These are phyloP conservation scores for Helostoma temminkii DNA, from an alignment of 2,797 vertebrate genomes.

Conservation along the genomic window DNA sequence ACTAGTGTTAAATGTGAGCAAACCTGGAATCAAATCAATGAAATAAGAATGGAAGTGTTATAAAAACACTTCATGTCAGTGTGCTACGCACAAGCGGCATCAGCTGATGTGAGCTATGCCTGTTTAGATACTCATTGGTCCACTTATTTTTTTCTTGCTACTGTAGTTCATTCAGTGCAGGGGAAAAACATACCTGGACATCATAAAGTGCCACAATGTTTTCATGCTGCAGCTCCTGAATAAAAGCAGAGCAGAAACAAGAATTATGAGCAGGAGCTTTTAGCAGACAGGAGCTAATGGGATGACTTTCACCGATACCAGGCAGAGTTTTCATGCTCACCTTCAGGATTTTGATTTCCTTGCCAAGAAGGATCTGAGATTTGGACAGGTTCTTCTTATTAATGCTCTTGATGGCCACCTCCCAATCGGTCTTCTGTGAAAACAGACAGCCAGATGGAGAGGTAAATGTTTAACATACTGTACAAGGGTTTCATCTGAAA, in stretches of 20 bases:
- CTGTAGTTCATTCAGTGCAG: neutral
- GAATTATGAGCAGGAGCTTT: neutral
- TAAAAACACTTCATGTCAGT: no score
- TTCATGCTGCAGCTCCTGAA: slow-evolving; percentile 97
- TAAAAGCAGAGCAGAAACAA: slow-evolving; percentile 64
- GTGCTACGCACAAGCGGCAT: no score
- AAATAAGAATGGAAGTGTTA: no score
- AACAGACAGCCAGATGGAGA: slow-evolving; percentile 8
- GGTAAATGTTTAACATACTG: neutral
- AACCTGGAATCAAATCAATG: no score
- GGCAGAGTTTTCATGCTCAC: slow-evolving; percentile 79
- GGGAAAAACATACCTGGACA: slow-evolving; percentile 89
- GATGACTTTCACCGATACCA: neutral
- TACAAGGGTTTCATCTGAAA: neutral
- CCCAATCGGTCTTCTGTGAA: slow-evolving; percentile 92
- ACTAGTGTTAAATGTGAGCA: no score
- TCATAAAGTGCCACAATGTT: slow-evolving; percentile 99
- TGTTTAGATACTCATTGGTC: no score
- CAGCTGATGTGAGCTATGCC: no score
- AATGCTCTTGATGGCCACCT: slow-evolving; percentile 94
- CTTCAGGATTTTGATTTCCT: slow-evolving; percentile 93
- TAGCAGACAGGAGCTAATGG: neutral
- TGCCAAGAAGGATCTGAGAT: slow-evolving; percentile 93
- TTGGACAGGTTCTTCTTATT: slow-evolving; percentile 94
- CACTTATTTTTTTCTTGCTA: no score